A percentile compares a stretch with the other conserved stretches of the same genome.
phyloP scores from a whole-genome alignment of 1,140 invertebrate species.

The Apis laboriosa region DNA sequence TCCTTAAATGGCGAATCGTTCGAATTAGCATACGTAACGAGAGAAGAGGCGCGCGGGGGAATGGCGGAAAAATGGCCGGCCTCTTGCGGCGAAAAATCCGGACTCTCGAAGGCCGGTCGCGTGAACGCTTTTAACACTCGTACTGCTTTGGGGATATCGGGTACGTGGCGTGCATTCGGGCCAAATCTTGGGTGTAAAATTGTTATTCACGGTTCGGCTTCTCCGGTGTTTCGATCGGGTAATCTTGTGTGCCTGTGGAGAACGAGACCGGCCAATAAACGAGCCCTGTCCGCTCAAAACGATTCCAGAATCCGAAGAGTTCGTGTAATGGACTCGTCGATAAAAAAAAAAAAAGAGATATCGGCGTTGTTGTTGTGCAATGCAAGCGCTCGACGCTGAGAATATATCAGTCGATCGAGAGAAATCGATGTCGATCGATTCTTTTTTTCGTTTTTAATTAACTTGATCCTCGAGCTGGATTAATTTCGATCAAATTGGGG shows the following conservation, averaged over 20 bases:
- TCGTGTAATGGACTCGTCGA: background rate
- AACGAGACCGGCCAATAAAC: conserved; percentile 6
- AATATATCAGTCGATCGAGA: no score
- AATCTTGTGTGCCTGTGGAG: background rate
- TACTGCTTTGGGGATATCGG: background rate
- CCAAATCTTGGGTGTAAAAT: conserved; percentile 31
- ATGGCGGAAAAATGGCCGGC: no score
- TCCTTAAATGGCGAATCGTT: background rate
- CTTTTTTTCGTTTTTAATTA: no score
- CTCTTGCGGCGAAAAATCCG: background rate
- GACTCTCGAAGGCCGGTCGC: conserved; percentile 31
- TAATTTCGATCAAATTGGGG: no score
- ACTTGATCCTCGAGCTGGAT: background rate
- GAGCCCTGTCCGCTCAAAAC: background rate
- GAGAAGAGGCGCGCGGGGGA: background rate
- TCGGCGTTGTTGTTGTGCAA: no score
- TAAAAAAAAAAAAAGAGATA: background rate
- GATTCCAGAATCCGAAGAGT: background rate
- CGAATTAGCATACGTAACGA: background rate
- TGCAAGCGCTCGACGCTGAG: no score
- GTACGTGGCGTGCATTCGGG: conserved; percentile 35
- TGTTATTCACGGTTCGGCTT: conserved; percentile 40
- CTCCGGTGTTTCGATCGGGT: background rate
- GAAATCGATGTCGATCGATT: no score
- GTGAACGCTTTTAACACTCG: conserved; percentile 27